These are phyloP conservation scores for Sialis lutaria DNA, from an alignment of 2,888 invertebrate genomes.

Conservation along the genomic window DNA sequence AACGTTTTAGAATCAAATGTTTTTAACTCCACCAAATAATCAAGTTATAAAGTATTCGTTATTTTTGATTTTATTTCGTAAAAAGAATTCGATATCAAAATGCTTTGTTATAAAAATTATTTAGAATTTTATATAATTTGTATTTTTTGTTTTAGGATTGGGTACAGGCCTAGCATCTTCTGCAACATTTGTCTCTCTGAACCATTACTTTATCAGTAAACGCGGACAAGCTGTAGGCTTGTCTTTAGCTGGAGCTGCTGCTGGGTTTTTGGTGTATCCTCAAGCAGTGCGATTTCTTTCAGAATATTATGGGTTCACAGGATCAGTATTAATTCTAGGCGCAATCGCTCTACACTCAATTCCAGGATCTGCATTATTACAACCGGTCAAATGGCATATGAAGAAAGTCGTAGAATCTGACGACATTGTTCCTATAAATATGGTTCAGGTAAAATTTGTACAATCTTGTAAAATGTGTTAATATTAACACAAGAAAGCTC, in stretches of 20 bases:
- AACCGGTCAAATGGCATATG: constrained; percentile 55
- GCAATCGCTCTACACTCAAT: constrained; percentile 49
- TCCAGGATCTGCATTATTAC: constrained; percentile 46
- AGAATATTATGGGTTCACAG: constrained; percentile 44
- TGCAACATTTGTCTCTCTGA: constrained; percentile 61
- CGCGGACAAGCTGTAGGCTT: constrained; percentile 65
- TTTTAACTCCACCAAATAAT: neutral
- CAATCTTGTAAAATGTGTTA: no score
- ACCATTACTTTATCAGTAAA: constrained; percentile 58
- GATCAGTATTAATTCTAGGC: constrained; percentile 48
- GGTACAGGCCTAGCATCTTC: constrained; percentile 62
- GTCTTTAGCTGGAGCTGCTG: constrained; percentile 63
- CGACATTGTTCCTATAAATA: no score
- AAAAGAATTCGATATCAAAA: no score
- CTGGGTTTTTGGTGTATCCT: constrained; percentile 65
- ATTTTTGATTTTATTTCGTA: neutral
- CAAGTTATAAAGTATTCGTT: neutral
- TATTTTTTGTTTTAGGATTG: constrained; percentile 50
- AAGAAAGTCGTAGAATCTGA: constrained; percentile 30
- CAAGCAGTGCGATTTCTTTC: constrained; percentile 50
- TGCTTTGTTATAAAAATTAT: no score
- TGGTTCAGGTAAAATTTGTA: no score
- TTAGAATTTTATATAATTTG: neutral
- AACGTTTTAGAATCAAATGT: neutral
- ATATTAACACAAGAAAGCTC: no score